A percentile compares a stretch with the other conserved stretches of the same genome.
These are phyloP conservation scores for Conops quadrifasciatus DNA, from an alignment of 2,888 invertebrate species.

Conservation along the genomic window DNA sequence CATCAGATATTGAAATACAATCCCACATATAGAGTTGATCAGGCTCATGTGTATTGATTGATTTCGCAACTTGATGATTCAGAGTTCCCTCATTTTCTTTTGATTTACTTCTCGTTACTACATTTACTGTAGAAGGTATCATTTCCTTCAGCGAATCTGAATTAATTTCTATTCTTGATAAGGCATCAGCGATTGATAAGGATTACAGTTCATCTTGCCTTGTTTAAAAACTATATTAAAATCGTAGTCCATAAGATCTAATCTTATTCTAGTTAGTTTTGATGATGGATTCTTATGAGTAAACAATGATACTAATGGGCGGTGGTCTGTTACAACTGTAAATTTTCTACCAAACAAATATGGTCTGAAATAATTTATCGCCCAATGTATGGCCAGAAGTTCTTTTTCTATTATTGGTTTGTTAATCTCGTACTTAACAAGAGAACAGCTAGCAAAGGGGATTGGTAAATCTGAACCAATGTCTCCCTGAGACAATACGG, in stretches of 20 bases:
- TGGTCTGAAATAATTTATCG: slow-evolving; percentile 12
- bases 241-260: not conserved
- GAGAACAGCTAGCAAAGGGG: not conserved
- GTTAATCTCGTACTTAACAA: slow-evolving; percentile 8
- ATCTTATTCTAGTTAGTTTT: not conserved
- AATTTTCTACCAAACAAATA: slow-evolving; percentile 11
- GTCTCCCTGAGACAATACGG: slow-evolving; percentile 10
- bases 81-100: not conserved
- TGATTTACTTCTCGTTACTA: not conserved
- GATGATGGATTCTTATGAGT: slow-evolving; percentile 12
- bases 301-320: slow-evolving; percentile 1
- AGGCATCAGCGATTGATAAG: not conserved
- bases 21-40: no score
- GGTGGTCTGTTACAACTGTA: slow-evolving; percentile 10
- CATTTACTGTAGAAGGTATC: not conserved
- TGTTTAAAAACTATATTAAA: no score
- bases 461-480: slow-evolving; percentile 8
- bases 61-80: not conserved
- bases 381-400: not conserved
- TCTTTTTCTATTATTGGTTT: slow-evolving; percentile 13
- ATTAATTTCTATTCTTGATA: not conserved
- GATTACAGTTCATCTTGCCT: not conserved
- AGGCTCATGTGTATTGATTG: not conserved
- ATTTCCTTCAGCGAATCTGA: not conserved
- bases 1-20: slow-evolving; percentile 3